Conservation (phyloP, 2,888 invertebrate genomes). For the Agrotis exclamationis region DNA sequence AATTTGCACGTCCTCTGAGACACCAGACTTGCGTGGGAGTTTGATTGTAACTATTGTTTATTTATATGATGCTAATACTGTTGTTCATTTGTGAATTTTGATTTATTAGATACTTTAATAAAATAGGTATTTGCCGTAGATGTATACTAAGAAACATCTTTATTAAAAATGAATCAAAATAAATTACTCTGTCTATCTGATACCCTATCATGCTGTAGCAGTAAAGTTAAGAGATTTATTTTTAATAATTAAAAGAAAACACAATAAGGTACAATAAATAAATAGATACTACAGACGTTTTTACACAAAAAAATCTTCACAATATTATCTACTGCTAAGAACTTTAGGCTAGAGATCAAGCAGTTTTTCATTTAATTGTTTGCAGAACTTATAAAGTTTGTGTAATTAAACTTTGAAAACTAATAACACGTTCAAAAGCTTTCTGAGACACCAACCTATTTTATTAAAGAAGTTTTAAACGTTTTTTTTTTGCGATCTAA, state of each 20-base stretch:
- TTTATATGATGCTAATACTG: slow-evolving; percentile 8
- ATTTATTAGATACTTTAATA: background rate
- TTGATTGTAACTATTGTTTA: slow-evolving; percentile 20
- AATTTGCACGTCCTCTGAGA: slow-evolving; percentile 46
- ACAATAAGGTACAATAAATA: no score
- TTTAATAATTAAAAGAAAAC: no score
- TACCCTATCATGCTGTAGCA: no score
- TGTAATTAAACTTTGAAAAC: slow-evolving; percentile 12
- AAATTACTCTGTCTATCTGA: background rate
- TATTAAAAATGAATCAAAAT: no score
- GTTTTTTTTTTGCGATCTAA: background rate
- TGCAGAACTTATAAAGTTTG: slow-evolving; percentile 6
- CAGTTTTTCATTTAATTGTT: background rate
- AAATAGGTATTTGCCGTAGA: background rate
- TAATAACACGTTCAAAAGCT: background rate
- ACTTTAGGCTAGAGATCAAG: no score
- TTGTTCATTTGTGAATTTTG: background rate
- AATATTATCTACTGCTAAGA: background rate
- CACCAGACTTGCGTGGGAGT: slow-evolving; percentile 27
- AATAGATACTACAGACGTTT: no score
- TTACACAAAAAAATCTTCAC: no score
- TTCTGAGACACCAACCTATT: background rate
- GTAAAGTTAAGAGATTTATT: no score
- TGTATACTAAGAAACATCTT: background rate
- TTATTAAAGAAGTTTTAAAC: background rate